These are phyloP conservation scores for Cebidichthys violaceus DNA, from an alignment of 2,113 vertebrate genomes.

Conservation along the genomic window DNA sequence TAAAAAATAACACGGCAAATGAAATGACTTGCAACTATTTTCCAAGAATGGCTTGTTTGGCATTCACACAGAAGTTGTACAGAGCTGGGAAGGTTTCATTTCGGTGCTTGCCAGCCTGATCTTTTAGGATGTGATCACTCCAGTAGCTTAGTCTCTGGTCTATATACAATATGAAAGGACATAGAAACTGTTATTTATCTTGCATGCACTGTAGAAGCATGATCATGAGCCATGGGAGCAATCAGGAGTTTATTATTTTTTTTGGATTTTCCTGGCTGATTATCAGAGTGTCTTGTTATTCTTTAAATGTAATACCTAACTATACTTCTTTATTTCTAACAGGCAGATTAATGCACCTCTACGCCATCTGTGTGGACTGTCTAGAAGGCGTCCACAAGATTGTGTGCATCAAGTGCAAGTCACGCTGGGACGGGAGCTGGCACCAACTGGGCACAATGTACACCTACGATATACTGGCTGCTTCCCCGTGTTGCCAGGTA, in stretches of 20 bases:
- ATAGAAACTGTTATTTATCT: background rate
- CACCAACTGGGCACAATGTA: conserved; percentile 99
- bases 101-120: too few species aligned
- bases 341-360: conserved; percentile 99
- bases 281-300: background rate
- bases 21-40: background rate
- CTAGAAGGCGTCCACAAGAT: conserved; percentile 99
- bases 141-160: background rate
- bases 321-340: conserved; percentile 28
- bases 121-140: background rate
- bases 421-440: conserved; percentile 99
- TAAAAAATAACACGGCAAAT: background rate
- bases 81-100: background rate
- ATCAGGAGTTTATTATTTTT: background rate
- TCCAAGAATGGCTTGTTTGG: background rate
- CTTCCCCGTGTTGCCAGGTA: conserved; percentile 98
- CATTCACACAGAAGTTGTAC: background rate
- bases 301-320: background rate
- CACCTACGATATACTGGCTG: conserved; percentile 98
- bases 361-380: conserved; percentile 98
- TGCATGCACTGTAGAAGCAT: background rate
- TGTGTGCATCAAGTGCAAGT: conserved; percentile 99
- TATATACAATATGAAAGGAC: background rate
- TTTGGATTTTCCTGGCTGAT: background rate
- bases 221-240: background rate